Percentiles rank a stretch among this genome's conserved stretches.
phyloP scores from a whole-genome alignment of 2,113 vertebrate genomes.

The Sporophila hypoxantha region DNA sequence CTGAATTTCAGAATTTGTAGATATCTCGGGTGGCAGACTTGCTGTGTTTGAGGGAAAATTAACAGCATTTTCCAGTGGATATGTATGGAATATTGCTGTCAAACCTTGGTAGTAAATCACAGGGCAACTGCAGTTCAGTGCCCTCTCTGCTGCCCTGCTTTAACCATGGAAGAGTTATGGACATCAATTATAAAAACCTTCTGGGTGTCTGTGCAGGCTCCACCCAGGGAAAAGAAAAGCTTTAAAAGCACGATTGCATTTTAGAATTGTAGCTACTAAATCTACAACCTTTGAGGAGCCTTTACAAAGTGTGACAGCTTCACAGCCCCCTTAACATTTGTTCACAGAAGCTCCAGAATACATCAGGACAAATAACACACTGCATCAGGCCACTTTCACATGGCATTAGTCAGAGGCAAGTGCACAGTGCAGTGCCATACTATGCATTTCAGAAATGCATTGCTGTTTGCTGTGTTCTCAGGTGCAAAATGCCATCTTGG shows the following conservation, averaged over 20 bases:
- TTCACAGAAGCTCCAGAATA: not conserved
- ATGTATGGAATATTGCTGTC: not conserved
- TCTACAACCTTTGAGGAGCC: not conserved
- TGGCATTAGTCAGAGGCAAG: not conserved
- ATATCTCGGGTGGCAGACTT: not conserved
- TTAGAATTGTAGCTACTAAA: not conserved
- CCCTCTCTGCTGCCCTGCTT: not conserved
- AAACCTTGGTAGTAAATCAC: not conserved
- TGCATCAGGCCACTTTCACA: not conserved
- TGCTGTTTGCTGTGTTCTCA: not conserved
- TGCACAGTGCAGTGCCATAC: not conserved
- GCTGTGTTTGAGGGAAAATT: not conserved
- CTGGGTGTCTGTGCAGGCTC: not conserved
- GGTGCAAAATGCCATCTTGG: not conserved
- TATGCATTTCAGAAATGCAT: not conserved
- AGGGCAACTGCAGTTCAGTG: not conserved
- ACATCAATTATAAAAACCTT: not conserved
- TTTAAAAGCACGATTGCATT: not conserved
- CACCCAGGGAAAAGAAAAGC: not conserved
- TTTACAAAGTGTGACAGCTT: not conserved
- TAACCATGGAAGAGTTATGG: not conserved
- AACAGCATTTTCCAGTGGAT: not conserved
- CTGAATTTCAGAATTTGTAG: not conserved
- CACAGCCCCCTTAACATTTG: not conserved
- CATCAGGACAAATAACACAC: slow-evolving; percentile 18